phyloP scores from a whole-genome alignment of 2,888 invertebrate genomes.

The Autographa pulchrina region DNA sequence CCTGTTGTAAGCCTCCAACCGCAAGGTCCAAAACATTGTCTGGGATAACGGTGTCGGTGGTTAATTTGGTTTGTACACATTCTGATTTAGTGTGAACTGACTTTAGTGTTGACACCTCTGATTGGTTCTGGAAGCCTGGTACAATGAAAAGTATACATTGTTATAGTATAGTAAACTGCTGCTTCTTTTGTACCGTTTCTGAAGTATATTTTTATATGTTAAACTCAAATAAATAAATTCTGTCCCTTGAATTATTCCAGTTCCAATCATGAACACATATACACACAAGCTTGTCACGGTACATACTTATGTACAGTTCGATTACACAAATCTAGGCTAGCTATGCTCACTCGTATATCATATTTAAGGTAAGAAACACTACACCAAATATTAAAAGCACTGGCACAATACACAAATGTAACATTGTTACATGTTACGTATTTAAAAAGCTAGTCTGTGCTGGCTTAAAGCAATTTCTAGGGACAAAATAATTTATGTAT shows the following conservation, averaged over 20 bases:
- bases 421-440: conserved; percentile 16
- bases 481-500: conserved; percentile 34
- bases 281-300: conserved; percentile 55
- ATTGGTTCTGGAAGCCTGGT: conserved; percentile 74
- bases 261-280: conserved; percentile 46
- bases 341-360: conserved; percentile 53
- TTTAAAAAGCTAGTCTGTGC: conserved; percentile 1
- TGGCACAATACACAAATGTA: conserved; percentile 36
- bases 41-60: conserved; percentile 88
- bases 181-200: too few species aligned
- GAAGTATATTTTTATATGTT: too few species aligned
- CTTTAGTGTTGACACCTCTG: conserved; percentile 72
- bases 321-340: conserved; percentile 47
- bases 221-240: too few species aligned
- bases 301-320: conserved; percentile 26
- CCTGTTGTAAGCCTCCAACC: conserved; percentile 82
- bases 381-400: conserved; percentile 37
- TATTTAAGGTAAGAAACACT: not conserved
- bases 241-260: conserved; percentile 33
- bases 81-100: conserved; percentile 66
- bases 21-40: conserved; percentile 87
- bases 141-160: conserved; percentile 25
- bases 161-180: not conserved
- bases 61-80: conserved; percentile 88
- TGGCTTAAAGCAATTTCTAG: not conserved